Evolutionary conservation across 2,113 vertebrate genomes (phyloP).

Genomic region (Callochromis pleurospilus): DNA sequence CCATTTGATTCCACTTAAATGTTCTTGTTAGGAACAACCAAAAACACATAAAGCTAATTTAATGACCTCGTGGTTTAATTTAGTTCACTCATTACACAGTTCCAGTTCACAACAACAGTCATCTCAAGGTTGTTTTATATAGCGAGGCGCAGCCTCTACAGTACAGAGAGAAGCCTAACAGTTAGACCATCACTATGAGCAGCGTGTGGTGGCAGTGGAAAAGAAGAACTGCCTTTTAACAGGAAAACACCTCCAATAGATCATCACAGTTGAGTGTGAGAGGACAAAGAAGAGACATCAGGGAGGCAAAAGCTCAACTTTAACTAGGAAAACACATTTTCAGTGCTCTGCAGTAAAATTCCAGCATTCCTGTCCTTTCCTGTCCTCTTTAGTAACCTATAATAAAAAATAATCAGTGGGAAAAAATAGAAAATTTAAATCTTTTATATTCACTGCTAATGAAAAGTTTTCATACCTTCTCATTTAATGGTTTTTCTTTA

Average conservation of each 20-base stretch:
- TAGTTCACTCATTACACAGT: neutral
- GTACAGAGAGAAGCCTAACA: rapidly evolving
- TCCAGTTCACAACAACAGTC: neutral
- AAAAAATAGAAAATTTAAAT: rapidly evolving
- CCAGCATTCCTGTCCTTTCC: neutral
- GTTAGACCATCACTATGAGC: neutral
- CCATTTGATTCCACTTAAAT: neutral
- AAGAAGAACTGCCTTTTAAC: neutral
- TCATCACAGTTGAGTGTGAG: neutral
- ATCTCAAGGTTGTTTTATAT: neutral
- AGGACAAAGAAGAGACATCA: neutral
- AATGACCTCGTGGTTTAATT: neutral
- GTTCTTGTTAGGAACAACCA: neutral
- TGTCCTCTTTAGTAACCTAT: neutral
- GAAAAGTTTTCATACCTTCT: neutral
- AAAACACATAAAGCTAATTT: neutral
- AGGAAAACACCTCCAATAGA: neutral
- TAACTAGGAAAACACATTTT: neutral
- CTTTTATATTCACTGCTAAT: rapidly evolving
- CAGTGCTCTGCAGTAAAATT: rapidly evolving
- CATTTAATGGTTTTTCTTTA: neutral
- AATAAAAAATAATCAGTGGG: neutral
- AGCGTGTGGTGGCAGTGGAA: neutral
- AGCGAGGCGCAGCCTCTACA: rapidly evolving
- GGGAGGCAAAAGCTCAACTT: neutral